These are phyloP conservation scores for Etheostoma nigrum DNA, from an alignment of 2,797 vertebrate genomes.

Conservation along the genomic window DNA sequence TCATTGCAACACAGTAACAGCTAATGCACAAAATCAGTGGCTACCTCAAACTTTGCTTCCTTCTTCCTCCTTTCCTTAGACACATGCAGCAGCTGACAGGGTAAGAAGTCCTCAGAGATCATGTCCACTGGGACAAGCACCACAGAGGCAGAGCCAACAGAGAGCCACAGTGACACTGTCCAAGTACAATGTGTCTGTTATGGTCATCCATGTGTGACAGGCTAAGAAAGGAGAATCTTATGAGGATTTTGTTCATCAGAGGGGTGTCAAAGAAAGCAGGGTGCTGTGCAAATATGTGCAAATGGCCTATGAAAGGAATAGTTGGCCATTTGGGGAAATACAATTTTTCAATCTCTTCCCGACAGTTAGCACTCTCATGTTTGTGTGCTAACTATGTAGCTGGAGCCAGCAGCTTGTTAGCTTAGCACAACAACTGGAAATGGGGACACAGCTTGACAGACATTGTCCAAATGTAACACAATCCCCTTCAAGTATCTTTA, in stretches of 20 bases:
- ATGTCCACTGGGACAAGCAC: slow-evolving; percentile 74
- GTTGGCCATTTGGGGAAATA: slow-evolving; percentile 8
- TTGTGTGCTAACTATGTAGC: neutral
- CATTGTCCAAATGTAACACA: neutral
- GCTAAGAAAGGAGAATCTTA: slow-evolving; percentile 48
- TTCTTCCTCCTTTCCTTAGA: slow-evolving; percentile 47
- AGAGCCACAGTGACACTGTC: slow-evolving; percentile 72
- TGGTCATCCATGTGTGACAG: slow-evolving; percentile 72
- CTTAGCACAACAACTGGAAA: slow-evolving; percentile 13
- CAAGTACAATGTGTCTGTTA: slow-evolving; percentile 75
- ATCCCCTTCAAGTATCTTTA: too few species aligned
- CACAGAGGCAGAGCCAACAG: slow-evolving; percentile 61
- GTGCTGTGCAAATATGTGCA: slow-evolving; percentile 23
- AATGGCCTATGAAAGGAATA: slow-evolving; percentile 3
- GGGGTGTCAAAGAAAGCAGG: slow-evolving; percentile 20
- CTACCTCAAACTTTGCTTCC: slow-evolving; percentile 42
- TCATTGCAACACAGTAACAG: slow-evolving; percentile 17
- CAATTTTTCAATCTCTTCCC: neutral
- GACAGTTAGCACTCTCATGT: neutral
- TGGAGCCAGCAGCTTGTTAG: neutral
- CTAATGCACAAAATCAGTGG: slow-evolving; percentile 25
- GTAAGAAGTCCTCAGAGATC: slow-evolving; percentile 77
- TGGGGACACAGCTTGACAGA: neutral
- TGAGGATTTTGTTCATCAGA: slow-evolving; percentile 53
- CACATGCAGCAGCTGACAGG: slow-evolving; percentile 60